Conservation (phyloP, 2,113 vertebrate genomes). For the Smithornis capensis region DNA sequence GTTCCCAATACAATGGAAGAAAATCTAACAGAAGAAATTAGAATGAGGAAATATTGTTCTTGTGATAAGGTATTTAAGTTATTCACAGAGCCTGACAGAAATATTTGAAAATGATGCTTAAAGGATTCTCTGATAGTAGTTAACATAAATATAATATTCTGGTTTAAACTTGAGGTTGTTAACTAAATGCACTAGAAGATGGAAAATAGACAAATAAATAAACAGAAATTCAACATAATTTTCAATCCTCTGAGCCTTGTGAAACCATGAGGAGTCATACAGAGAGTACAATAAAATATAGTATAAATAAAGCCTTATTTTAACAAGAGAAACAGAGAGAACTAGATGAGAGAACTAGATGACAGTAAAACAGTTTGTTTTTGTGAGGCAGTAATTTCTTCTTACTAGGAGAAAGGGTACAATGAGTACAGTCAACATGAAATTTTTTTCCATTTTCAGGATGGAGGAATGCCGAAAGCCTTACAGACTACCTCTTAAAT, state of each 20-base stretch:
- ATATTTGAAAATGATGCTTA: not conserved
- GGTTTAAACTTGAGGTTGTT: not conserved
- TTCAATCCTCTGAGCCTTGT: not conserved
- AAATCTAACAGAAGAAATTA: not conserved
- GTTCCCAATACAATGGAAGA: not conserved
- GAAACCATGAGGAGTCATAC: not conserved
- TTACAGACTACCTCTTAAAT: not conserved
- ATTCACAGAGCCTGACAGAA: not conserved
- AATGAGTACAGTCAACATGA: not conserved
- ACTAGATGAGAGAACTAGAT: not conserved
- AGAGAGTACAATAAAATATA: not conserved
- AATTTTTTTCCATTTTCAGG: not conserved
- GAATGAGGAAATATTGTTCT: not conserved
- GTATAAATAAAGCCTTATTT: not conserved
- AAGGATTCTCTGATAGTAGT: not conserved
- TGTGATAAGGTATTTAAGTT: not conserved
- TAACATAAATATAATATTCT: not conserved
- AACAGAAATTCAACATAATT: not conserved
- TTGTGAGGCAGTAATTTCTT: not conserved
- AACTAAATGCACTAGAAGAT: not conserved
- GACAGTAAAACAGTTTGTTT: not conserved
- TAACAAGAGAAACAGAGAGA: not conserved
- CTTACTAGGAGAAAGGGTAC: not conserved
- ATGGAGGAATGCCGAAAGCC: not conserved
- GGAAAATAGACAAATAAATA: not conserved